phyloP scores from a whole-genome alignment of 2,113 vertebrate genomes.

The Ageneiosus marmoratus region DNA sequence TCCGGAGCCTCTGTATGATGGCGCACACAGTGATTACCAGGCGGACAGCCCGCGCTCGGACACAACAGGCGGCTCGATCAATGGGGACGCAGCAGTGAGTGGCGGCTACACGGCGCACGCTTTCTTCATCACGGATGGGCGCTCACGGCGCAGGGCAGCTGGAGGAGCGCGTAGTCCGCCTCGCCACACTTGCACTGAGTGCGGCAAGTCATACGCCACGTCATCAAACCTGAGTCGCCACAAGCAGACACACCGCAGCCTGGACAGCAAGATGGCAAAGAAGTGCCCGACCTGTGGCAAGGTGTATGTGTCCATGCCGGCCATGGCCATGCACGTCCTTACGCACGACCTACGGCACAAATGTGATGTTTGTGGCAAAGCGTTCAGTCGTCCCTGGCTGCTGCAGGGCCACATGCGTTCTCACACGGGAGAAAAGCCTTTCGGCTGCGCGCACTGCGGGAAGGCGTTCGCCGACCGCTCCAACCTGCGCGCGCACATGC shows the following conservation, averaged over 20 bases:
- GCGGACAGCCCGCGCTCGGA: constrained; percentile 86
- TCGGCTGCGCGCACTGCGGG: constrained; percentile 91
- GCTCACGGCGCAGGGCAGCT: constrained; percentile 82
- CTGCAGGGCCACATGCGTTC: constrained; percentile 94
- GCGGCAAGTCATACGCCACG: constrained; percentile 89
- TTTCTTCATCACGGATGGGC: constrained; percentile 91
- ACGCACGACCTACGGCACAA: constrained; percentile 96
- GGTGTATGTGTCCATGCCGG: constrained; percentile 95
- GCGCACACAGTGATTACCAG: constrained; percentile 84
- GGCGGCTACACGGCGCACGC: constrained; percentile 89
- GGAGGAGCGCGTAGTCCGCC: constrained; percentile 73
- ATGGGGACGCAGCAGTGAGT: constrained; percentile 86
- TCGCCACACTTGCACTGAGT: constrained; percentile 86
- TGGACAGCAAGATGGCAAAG: constrained; percentile 92
- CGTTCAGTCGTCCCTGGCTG: constrained; percentile 90
- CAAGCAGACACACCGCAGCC: constrained; percentile 90
- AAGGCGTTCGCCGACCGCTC: constrained; percentile 93
- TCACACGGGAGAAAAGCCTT: constrained; percentile 92
- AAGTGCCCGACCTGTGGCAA: constrained; percentile 91
- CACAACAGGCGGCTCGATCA: constrained; percentile 86
- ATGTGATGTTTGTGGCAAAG: constrained; percentile 89
- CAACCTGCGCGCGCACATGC: constrained; percentile 94
- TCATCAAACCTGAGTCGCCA: constrained; percentile 91
- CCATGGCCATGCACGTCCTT: constrained; percentile 95
- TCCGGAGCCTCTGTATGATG: constrained; percentile 84